Conservation (phyloP, 2,113 vertebrate species). For the Pluvianellus socialis region DNA sequence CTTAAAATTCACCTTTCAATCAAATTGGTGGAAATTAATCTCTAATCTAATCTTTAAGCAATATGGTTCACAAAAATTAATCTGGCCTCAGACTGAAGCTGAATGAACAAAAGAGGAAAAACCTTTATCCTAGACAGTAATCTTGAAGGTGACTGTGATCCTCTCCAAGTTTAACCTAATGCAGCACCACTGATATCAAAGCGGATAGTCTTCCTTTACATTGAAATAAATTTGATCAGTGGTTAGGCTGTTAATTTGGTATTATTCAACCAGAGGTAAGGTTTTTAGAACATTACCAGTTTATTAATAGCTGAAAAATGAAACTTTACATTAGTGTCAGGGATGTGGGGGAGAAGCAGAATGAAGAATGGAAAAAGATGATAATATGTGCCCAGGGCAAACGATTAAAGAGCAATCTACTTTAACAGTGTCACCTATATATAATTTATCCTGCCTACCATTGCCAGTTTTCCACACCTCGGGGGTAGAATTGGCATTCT, state of each 20-base stretch:
- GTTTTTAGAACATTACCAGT: constrained; percentile 43
- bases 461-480: constrained; percentile 41
- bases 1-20: background rate
- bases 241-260: background rate
- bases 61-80: background rate
- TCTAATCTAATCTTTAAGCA: background rate
- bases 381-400: constrained; percentile 64
- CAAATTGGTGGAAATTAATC: background rate
- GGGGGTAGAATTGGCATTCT: constrained; percentile 23
- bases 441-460: constrained; percentile 40
- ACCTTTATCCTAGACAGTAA: background rate
- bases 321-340: constrained; percentile 51
- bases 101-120: background rate
- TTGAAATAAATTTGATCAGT: background rate
- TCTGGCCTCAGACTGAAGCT: background rate
- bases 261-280: constrained; percentile 23
- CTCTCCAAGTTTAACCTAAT: background rate
- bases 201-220: background rate
- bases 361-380: constrained; percentile 49
- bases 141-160: background rate
- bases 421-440: constrained; percentile 39
- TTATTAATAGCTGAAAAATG: constrained; percentile 64
- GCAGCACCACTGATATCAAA: background rate
- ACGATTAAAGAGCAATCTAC: constrained; percentile 60
- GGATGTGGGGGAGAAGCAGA: constrained; percentile 31